Percentiles rank a stretch among this genome's conserved stretches.
These are phyloP conservation scores for Meteorus sp. DNA, from an alignment of 1,140 invertebrate species.

Conservation along the genomic window DNA sequence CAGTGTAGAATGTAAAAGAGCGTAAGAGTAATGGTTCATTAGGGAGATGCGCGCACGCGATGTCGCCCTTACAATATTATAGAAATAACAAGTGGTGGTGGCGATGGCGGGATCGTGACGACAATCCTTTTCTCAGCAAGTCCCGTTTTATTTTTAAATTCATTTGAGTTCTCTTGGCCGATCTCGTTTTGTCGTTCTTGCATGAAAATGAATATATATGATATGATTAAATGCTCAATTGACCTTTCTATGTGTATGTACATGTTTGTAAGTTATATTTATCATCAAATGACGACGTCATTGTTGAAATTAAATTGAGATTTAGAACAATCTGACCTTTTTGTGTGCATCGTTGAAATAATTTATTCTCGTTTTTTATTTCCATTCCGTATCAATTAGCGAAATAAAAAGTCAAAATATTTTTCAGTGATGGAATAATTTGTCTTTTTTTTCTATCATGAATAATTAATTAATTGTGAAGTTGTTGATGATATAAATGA, in stretches of 20 bases:
- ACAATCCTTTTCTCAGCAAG: neutral
- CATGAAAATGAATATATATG: neutral
- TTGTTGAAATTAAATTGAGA: neutral
- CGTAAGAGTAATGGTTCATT: constrained; percentile 23
- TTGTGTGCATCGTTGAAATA: too few species aligned
- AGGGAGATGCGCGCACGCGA: constrained; percentile 27
- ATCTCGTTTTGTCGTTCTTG: neutral
- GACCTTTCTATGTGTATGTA: neutral
- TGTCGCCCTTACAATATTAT: constrained; percentile 23
- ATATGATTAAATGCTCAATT: neutral
- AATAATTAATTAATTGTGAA: neutral
- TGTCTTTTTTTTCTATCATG: neutral
- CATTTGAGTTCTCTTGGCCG: neutral
- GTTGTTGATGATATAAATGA: too few species aligned
- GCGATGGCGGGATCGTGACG: too few species aligned
- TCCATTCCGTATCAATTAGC: neutral
- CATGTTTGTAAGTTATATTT: too few species aligned
- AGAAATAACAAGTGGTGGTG: neutral
- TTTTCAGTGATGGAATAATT: neutral
- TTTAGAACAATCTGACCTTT: neutral
- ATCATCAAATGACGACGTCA: neutral
- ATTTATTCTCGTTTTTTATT: neutral
- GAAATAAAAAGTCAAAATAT: neutral
- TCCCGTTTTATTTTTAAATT: constrained; percentile 9
- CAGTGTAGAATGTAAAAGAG: constrained; percentile 2